A percentile compares a stretch with the other conserved stretches of the same genome.
Evolutionary conservation across 2,888 invertebrate genomes (phyloP).

Genomic region (Hoplodrina blanda): DNA sequence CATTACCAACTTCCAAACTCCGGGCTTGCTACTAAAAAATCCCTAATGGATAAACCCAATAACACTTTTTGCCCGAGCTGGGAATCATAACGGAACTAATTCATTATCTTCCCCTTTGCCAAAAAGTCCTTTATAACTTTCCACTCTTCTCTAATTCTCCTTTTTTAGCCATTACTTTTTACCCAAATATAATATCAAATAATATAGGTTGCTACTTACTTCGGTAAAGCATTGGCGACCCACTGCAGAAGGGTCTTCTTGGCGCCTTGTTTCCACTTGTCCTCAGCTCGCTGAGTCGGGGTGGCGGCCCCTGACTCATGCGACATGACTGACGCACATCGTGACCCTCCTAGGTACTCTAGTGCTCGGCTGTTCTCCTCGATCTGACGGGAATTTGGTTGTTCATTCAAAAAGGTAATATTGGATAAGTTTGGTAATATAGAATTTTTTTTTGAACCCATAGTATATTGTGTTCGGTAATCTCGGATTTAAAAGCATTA

Average conservation of each 20-base stretch:
- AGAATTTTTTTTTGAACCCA: background rate
- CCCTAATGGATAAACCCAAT: too few species aligned
- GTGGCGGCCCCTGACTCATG: slow-evolving; percentile 95
- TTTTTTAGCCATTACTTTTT: too few species aligned
- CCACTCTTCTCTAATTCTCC: too few species aligned
- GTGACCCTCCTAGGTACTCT: slow-evolving; percentile 95
- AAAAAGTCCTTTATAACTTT: background rate
- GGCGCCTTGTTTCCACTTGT: slow-evolving; percentile 96
- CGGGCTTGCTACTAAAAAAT: too few species aligned
- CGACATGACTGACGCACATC: slow-evolving; percentile 95
- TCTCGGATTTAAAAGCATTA: slow-evolving; percentile 17
- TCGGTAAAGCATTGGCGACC: slow-evolving; percentile 97
- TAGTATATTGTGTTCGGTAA: background rate
- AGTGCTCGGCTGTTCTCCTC: slow-evolving; percentile 98
- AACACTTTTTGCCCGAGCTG: too few species aligned
- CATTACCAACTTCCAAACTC: too few species aligned
- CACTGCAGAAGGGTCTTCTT: slow-evolving; percentile 97
- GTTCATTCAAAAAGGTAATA: background rate
- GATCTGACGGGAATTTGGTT: slow-evolving; percentile 91
- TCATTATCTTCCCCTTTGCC: too few species aligned
- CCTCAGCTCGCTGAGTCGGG: slow-evolving; percentile 90
- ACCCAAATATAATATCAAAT: background rate
- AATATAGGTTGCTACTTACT: slow-evolving; percentile 64
- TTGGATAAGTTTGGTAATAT: background rate
- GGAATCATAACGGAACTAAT: too few species aligned